Evolutionary conservation across 2,888 invertebrate genomes (phyloP).

Genomic region (Hirtodrosophila trivittata): DNA sequence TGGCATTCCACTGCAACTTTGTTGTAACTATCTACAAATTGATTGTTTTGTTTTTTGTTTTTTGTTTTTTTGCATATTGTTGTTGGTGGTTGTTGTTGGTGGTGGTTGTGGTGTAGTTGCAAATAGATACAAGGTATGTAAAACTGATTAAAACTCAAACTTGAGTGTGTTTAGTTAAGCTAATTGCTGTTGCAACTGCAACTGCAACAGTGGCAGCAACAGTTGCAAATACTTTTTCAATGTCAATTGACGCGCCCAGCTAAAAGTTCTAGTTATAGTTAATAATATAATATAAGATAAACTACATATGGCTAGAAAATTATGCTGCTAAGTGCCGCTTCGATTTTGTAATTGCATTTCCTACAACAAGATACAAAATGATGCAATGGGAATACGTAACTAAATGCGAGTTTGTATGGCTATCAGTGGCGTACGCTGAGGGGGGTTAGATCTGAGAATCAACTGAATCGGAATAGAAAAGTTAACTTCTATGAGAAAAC

Average conservation of each 20-base stretch:
- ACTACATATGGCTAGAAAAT: constrained; percentile 53
- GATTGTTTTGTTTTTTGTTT: constrained; percentile 29
- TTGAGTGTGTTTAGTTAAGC: constrained; percentile 25
- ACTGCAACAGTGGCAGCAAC: constrained; percentile 19
- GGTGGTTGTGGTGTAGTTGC: constrained; percentile 42
- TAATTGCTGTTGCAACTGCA: constrained; percentile 8
- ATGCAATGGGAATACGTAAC: constrained; percentile 57
- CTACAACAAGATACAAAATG: constrained; percentile 59
- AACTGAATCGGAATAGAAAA: too few relatives aligned
- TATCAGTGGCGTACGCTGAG: not conserved
- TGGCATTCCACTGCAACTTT: constrained; percentile 96
- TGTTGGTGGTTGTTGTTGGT: constrained; percentile 26
- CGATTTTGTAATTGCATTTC: constrained; percentile 68
- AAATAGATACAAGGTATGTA: constrained; percentile 64
- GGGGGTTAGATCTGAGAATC: too few relatives aligned
- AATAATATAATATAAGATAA: constrained; percentile 3
- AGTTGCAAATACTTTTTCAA: constrained; percentile 34
- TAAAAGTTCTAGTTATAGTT: constrained; percentile 15
- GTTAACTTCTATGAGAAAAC: too few relatives aligned
- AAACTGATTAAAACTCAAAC: constrained; percentile 49
- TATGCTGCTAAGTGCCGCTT: constrained; percentile 66
- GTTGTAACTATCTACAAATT: constrained; percentile 87
- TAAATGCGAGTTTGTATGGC: constrained; percentile 27
- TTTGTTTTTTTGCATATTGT: constrained; percentile 26
- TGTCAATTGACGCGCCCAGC: constrained; percentile 61